Conservation (phyloP, 2,888 invertebrate genomes). For the Ashinkailepas kermadecensis region DNA sequence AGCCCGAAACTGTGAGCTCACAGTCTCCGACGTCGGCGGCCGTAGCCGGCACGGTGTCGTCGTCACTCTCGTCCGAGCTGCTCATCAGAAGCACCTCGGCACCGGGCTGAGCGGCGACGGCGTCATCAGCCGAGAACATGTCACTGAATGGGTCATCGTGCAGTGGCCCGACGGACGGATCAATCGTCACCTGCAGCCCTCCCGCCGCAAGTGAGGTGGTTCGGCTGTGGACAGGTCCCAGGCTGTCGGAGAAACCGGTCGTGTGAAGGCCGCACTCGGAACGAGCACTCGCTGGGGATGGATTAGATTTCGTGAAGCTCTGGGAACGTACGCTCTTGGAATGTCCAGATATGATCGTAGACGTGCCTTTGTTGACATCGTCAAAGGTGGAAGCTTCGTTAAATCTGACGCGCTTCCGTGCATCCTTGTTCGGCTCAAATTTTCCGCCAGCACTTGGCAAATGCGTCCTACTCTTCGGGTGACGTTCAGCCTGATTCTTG, state of each 20-base stretch:
- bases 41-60: not conserved
- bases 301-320: no score
- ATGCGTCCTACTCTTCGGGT: no score
- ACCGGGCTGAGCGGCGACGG: not conserved
- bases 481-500: no score
- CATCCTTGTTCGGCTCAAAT: not conserved
- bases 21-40: not conserved
- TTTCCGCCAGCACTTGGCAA: not conserved
- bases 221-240: no score
- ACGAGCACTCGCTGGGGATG: no score
- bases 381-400: not conserved
- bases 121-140: not conserved
- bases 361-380: not conserved
- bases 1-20: no score
- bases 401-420: not conserved
- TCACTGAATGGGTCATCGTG: not conserved
- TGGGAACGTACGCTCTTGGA: no score
- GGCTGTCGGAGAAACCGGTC: no score
- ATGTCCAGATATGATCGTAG: not conserved
- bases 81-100: not conserved
- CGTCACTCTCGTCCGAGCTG: not conserved
- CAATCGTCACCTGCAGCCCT: not conserved
- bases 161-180: not conserved
- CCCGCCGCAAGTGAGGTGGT: not conserved
- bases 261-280: no score